Percentiles rank a stretch among this genome's conserved stretches.
Conservation (phyloP, 2,888 invertebrate genomes). For the Sussaba pulchella region DNA sequence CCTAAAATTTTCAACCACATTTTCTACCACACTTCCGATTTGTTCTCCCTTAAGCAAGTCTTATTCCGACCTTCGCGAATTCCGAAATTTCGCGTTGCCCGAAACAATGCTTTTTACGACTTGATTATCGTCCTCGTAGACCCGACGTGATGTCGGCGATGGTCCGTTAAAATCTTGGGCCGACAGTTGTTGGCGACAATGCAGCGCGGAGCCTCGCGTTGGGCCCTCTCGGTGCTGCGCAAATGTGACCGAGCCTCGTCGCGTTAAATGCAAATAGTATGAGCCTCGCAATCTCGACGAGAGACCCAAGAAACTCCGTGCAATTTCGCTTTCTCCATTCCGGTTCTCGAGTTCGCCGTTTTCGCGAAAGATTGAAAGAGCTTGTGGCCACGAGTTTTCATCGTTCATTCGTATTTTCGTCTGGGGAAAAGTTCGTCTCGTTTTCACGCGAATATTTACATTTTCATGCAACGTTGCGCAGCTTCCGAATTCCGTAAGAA, state of each 20-base stretch:
- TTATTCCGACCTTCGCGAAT: too few species aligned
- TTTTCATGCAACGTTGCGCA: neutral
- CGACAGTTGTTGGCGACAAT: constrained; percentile 15
- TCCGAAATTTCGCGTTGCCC: too few species aligned
- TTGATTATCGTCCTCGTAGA: constrained; percentile 4
- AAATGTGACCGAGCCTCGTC: constrained; percentile 17
- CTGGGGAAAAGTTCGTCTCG: constrained; percentile 15
- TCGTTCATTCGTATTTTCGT: neutral
- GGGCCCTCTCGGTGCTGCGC: neutral
- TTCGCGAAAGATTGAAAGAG: neutral
- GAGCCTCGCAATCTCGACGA: neutral
- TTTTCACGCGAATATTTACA: constrained; percentile 12
- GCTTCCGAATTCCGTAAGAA: neutral
- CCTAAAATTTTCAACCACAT: too few species aligned
- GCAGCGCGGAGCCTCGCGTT: neutral
- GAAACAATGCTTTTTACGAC: constrained; percentile 22
- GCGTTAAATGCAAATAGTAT: constrained; percentile 27
- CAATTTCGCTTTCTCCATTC: constrained; percentile 29
- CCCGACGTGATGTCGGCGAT: too few species aligned
- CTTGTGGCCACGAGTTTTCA: constrained; percentile 6
- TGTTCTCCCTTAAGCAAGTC: too few species aligned
- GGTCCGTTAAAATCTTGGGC: constrained; percentile 15
- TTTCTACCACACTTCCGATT: too few species aligned
- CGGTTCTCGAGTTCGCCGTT: constrained; percentile 17
- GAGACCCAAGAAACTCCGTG: constrained; percentile 8